Base-by-base conservation (phyloP, 2,797 vertebrate species). In the Chromobotia macracanthus region DNA sequence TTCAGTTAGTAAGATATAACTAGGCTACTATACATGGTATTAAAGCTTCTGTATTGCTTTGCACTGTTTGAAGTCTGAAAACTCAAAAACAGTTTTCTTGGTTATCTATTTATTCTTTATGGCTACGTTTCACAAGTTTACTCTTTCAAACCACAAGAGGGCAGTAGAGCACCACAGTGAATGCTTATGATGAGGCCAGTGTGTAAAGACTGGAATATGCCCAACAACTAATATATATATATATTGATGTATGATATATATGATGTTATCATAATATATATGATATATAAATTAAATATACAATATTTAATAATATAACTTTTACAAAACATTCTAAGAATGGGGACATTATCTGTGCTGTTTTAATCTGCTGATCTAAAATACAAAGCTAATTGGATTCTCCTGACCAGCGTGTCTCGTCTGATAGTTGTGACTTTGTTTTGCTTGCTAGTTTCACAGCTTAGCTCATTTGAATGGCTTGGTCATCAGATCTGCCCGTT, bases 141-240 rank as follows among this genome's bases (percentile, higher is more conserved):
- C 55, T 25, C 7, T 28, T 65, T 16, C 6, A n/a, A n/a, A 46
- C 68, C 58, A 72, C 35, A 15, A 72, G 68, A 72, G 68, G 48
- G 58, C 77, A 64, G 21, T 18, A 72, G 48, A 72, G 23, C 58
- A 46, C 15, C 31, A 31, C 18, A 60, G 3, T 19, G 46, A 55
- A 2, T n/a, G n/a, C n/a, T 13, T 41, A 12, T 2, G 10, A 56
- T 31, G 19, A 67, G 23, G 21, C 8, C 0, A 3, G 35, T 51
- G 38, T 41, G 38, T 5, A 7, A 7, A 10, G 38, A 41, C 9
- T 51, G 25, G 1, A 64, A 46, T 21, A 51, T n/a, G n/a, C n/a
- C n/a, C n/a, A n/a, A n/a, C n/a, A n/a, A n/a, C n/a, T n/a, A 28
- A 31, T 31, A 31, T 31, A 31, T 31, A 31, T 31, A 3, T n/a